phyloP scores from a whole-genome alignment of 92 coral and sea anemone species.

The Epizoanthus fatuus region DNA sequence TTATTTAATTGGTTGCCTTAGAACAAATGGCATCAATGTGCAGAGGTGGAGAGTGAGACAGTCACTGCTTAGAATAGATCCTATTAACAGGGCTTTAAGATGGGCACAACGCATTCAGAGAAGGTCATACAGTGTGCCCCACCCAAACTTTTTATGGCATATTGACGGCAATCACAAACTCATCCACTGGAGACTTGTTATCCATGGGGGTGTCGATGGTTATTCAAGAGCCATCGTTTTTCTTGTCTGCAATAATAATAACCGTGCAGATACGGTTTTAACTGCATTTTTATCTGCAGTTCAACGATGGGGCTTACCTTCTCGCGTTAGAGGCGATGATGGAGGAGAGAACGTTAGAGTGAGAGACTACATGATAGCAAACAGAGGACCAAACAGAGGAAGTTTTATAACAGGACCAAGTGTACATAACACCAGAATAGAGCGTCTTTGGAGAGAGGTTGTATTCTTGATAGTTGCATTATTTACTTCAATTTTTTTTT shows the following conservation, averaged over 20 bases:
- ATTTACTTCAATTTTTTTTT: background rate
- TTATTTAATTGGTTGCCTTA: conserved; percentile 13
- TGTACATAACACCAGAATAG: background rate
- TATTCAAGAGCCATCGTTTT: background rate
- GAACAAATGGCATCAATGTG: background rate
- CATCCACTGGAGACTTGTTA: conserved; percentile 6
- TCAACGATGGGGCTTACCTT: background rate
- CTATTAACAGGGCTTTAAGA: background rate
- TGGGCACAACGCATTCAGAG: conserved; percentile 11
- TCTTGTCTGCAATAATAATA: background rate
- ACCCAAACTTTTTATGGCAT: conserved; percentile 23
- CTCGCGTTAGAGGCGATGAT: background rate
- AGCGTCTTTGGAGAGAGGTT: conserved; percentile 20
- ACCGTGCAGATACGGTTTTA: conserved; percentile 11
- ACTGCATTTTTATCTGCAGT: background rate
- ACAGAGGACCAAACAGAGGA: background rate
- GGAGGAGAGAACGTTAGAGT: background rate
- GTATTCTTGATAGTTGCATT: background rate
- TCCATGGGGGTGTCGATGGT: conserved; percentile 24
- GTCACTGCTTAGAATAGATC: background rate
- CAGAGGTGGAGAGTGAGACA: conserved; percentile 22
- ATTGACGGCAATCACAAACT: background rate
- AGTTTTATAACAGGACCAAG: conserved; percentile 20
- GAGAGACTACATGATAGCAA: background rate
- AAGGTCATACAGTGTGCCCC: conserved; percentile 9